Evolutionary conservation across 1,140 invertebrate species (phyloP).

Genomic region (Neotoxoptera formosana): DNA sequence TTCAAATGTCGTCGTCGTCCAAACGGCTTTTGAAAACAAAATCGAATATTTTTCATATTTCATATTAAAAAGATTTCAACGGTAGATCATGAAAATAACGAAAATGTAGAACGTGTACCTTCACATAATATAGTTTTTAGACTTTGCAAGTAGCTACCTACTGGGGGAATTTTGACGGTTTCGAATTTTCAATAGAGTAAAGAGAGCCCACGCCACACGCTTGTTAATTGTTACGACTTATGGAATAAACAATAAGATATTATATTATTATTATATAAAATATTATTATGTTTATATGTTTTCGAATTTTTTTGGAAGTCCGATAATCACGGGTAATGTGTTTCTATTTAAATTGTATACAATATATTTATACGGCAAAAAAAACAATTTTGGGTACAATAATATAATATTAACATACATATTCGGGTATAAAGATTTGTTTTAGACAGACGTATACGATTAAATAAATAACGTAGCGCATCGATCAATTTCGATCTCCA

Average conservation of each 20-base stretch:
- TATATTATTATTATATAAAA: neutral
- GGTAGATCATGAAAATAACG: neutral
- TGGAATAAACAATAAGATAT: neutral
- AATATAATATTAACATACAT: no score
- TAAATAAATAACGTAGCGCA: neutral
- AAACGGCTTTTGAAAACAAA: neutral
- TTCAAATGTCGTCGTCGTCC: neutral
- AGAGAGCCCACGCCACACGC: neutral
- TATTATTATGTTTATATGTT: no score
- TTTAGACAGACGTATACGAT: neutral
- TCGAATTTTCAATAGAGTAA: no score
- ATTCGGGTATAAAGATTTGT: neutral
- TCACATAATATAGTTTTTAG: neutral
- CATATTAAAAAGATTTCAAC: neutral
- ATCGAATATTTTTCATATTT: neutral
- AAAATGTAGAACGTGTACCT: neutral
- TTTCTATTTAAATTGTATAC: no score
- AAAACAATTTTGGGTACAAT: no score
- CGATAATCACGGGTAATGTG: no score
- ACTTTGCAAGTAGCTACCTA: neutral
- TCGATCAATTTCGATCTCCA: neutral
- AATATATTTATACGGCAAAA: no score
- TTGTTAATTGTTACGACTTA: neutral
- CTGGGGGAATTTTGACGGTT: neutral
- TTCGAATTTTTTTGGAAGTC: no score